Evolutionary conservation across 1,140 invertebrate species (phyloP), one percentile per base, ranked within the genome.

Genomic region (Cryptotermes secundus): DNA sequence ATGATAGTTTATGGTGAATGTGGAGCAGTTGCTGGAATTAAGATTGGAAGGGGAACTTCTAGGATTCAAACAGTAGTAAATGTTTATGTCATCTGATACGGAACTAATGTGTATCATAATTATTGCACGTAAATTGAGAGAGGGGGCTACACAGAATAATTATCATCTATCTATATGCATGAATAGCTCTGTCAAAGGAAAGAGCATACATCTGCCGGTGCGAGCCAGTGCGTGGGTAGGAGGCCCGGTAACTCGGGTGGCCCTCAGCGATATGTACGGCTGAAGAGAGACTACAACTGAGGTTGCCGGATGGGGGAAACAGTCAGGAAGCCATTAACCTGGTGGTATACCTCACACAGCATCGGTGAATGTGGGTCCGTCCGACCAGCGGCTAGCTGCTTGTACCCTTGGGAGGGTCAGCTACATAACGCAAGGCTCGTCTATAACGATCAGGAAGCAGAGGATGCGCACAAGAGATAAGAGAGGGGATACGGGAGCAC

Each of bases 301-400:
- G 26, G n/a, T 72, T n/a, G n/a, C 59, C 59, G n/a, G 59, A 31
- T 3, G n/a, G 26, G 59, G 31, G 59, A 72, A 72, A 31, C 59
- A 26, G 80, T 14, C 80, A 81, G 80, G 80, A 81, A 81, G 42
- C 80, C 80, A 81, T 81, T 81, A 81, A 81, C 80, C 80, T 81
- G 59, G 59, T 31, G 26, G n/a, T 59, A 59, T 59, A 7, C 38
- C 38, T 42, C 16, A 42, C 9, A 10, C 16, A 42, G 9, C 1
- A 14, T 42, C 16, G 38, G 38, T 42, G 38, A 4, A n/a, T 6
- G 53, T 59, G 31, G n/a, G 59, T 9, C 26, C 7, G n/a, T n/a
- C 26, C n/a, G 59, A 72, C 26, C 59, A 72, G 59, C 9, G 59
- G 59, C n/a, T 72, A 72, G 14, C n/a, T 31, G 59, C 59, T 31